phyloP scores from a whole-genome alignment of 2,797 vertebrate genomes.

The Sphenodon punctatus region DNA sequence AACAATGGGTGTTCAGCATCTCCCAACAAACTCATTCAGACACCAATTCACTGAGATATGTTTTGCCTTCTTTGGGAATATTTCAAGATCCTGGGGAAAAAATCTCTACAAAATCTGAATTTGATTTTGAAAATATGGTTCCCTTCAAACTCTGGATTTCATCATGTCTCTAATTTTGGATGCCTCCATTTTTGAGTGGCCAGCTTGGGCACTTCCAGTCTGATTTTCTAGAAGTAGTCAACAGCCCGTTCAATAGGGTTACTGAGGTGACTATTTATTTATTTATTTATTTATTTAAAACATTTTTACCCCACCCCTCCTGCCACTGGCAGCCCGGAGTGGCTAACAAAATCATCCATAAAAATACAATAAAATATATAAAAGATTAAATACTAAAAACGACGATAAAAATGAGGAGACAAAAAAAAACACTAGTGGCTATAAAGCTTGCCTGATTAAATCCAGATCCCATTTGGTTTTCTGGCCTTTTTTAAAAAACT shows the following conservation, averaged over 20 bases:
- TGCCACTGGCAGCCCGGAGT: too few species aligned
- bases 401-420: too few species aligned
- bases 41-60: not conserved
- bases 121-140: not conserved
- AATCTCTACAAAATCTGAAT: not conserved
- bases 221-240: not conserved
- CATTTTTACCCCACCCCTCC: too few species aligned
- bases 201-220: not conserved
- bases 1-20: not conserved
- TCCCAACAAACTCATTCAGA: not conserved
- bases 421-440: too few species aligned
- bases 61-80: not conserved
- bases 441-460: not conserved
- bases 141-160: not conserved
- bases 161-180: not conserved
- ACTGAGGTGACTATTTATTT: too few species aligned
- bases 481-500: not conserved
- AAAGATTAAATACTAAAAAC: too few species aligned
- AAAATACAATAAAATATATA: too few species aligned
- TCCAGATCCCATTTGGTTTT: not conserved
- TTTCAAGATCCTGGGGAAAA: not conserved
- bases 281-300: too few species aligned
- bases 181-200: not conserved
- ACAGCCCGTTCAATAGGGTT: not conserved
- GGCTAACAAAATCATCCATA: too few species aligned